Evolutionary conservation across 2,113 vertebrate genomes (phyloP), one percentile per base, ranked within the genome.

Genomic region (Zosterops borbonicus): DNA sequence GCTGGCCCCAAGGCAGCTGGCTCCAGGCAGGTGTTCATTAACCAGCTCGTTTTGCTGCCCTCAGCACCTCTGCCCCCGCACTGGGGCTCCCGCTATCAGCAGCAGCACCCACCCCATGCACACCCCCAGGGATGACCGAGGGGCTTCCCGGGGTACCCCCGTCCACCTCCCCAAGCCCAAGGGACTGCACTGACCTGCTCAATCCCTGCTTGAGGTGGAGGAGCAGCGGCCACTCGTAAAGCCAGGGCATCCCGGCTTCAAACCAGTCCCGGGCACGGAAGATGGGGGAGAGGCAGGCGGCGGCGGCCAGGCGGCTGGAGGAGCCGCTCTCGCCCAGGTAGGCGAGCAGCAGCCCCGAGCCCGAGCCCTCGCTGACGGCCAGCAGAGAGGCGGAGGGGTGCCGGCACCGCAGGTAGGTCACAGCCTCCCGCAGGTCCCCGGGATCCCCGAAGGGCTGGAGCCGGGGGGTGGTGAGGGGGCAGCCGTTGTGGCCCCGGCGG

Each of bases 281-380:
- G 47, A 99, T 94, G 1, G 99, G 98, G 15, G 99, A 99, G 94
- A 99, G 96, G 97, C 98, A 98, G 90, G 98, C 98, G 2, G 98
- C 99, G 0, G 98, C 98, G 0, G 96, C 97, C 91, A 99, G 83
- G 93, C 95, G 84, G 65, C 98, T 98, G 65, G 98, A 98, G 24
- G 98, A 99, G 39, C 99, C 99, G 16, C 98, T 98, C 90, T 99
- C 99, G 5, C 99, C 99, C 89, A 99, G 96, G 96, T 98, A 99
- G 80, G 98, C 98, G 14, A 99, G 98, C 83, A 99, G 97, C 73
- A 98, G 89, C 37, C 98, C 98, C 0, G 98, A 99, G 29, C 99
- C 99, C 0, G 98, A 98, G 86, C 99, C 98, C 89, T 99, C 98
- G 49, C 99, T 99, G 87, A 98, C 96, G 0, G 98, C 98, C 39